Evolutionary conservation across 1,140 invertebrate species (phyloP), one percentile per base, ranked within the genome.

Genomic region (Drosophila aff.): DNA sequence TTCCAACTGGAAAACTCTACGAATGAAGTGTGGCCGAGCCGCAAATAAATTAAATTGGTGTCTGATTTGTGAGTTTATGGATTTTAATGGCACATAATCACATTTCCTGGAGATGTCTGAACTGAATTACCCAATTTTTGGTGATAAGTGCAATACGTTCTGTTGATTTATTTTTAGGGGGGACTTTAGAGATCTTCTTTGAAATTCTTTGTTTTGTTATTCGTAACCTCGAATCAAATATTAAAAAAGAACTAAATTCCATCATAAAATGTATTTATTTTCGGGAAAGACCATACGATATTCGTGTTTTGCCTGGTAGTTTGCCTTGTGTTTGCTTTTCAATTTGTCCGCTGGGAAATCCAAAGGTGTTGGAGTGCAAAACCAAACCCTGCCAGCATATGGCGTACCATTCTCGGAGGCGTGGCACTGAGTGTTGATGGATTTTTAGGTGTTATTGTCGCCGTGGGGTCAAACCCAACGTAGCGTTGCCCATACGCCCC

Each of bases 401-500:
- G 41, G 6, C 40, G 7, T n/a, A 2, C 41, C 8, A 8, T n/a
- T n/a, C 4, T 44, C n/a, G 18, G 10, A 16, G 50, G 60, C 43
- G 59, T 64, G 64, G 59, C 43, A 28, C 5, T 2, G 67, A 18
- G 49, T 55, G 67, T 44, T 79, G 67, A 79, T 79, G 46, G 46
- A 73, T 79, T 79, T 79, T 66, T 44, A 63, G 52, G 58, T 65
- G 59, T 66, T 76, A 59, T 57, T 58, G 52, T 66, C 50, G 43
- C 41, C 58, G 21, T 4, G 49, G 49, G 67, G 16, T 31, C 31
- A 33, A 23, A 28, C 33, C 58, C n/a, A 11, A 28, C 1, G 41
- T 23, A 23, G 33, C 59, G 21, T 79, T 68, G 57, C 50, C 47
- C n/a, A 76, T 83, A 82, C 81, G 69, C 71, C 76, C 60, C 50